These are phyloP conservation scores for Galbula dea DNA, from an alignment of 2,113 vertebrate genomes.

Conservation along the genomic window DNA sequence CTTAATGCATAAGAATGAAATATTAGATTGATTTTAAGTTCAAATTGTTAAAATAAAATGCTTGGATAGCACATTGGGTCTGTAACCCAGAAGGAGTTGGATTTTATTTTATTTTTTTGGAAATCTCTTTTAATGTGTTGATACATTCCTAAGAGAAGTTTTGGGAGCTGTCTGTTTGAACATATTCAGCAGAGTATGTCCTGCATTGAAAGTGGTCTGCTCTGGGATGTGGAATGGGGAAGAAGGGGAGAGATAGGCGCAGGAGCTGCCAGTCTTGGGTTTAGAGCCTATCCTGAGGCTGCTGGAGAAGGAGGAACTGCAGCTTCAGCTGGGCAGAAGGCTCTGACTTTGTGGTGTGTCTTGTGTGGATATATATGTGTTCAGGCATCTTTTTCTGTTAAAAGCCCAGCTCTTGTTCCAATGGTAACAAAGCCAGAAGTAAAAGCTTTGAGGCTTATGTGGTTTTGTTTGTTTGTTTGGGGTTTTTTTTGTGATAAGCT, in stretches of 20 bases:
- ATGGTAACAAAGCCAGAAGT: background rate
- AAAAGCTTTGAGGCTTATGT: background rate
- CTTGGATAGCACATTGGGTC: background rate
- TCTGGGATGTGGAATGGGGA: background rate
- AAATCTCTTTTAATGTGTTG: background rate
- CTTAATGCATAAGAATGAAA: background rate
- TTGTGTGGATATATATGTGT: accelerated
- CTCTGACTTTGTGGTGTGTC: background rate
- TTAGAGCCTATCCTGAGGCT: background rate
- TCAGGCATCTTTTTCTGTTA: background rate
- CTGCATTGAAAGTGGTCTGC: background rate
- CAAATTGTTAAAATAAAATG: background rate
- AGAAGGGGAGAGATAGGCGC: background rate
- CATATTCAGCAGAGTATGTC: background rate
- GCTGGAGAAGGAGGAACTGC: background rate
- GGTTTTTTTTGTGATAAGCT: background rate
- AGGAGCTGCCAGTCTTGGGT: accelerated
- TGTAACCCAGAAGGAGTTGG: background rate
- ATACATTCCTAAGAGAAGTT: background rate
- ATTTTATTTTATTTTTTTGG: no score
- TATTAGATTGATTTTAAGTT: background rate
- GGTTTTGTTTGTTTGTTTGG: no score
- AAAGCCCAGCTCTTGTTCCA: background rate
- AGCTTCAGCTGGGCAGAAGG: background rate
- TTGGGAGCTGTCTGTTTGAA: background rate